These are phyloP conservation scores for Drosophila macrospina DNA, from an alignment of 2,888 invertebrate species.

Conservation along the genomic window DNA sequence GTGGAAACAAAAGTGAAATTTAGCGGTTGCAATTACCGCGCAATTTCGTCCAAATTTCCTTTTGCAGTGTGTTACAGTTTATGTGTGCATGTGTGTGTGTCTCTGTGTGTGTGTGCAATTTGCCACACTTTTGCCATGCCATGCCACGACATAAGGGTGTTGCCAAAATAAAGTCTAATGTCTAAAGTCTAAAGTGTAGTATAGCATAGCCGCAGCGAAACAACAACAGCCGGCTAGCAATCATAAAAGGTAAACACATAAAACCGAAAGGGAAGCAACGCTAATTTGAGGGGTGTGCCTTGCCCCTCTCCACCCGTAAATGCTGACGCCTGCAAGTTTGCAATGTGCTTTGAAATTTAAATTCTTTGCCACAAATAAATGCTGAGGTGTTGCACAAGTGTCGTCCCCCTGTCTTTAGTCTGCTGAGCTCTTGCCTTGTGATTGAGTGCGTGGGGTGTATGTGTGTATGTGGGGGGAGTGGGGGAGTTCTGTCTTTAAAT, in stretches of 20 bases:
- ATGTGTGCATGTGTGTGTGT: conserved; percentile 12
- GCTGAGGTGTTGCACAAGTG: conserved; percentile 69
- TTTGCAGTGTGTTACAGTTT: conserved; percentile 42
- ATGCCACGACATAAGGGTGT: conserved; percentile 9
- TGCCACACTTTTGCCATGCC: conserved; percentile 69
- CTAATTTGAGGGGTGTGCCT: conserved; percentile 59
- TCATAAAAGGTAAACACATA: conserved; percentile 70
- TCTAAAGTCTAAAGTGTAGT: conserved; percentile 40
- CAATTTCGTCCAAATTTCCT: conserved; percentile 77
- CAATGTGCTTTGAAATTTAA: conserved; percentile 70
- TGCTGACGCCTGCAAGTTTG: conserved; percentile 64
- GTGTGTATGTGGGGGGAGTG: background rate
- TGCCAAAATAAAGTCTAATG: conserved; percentile 51
- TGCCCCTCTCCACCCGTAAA: background rate
- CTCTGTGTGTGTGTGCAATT: conserved; percentile 57
- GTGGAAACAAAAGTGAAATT: conserved; percentile 76
- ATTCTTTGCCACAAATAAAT: conserved; percentile 66
- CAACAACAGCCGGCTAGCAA: conserved; percentile 55
- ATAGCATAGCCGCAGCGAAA: conserved; percentile 41
- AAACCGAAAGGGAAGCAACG: conserved; percentile 45
- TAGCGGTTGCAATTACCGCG: conserved; percentile 80
- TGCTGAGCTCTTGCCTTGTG: no score
- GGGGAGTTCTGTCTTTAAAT: conserved; percentile 36
- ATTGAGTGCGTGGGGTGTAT: no score
- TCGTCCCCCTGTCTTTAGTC: conserved; percentile 6